Percentiles rank a stretch among this genome's conserved stretches.
These are phyloP conservation scores for Hoplostethus atlanticus DNA, from an alignment of 2,797 vertebrate genomes.

Conservation along the genomic window DNA sequence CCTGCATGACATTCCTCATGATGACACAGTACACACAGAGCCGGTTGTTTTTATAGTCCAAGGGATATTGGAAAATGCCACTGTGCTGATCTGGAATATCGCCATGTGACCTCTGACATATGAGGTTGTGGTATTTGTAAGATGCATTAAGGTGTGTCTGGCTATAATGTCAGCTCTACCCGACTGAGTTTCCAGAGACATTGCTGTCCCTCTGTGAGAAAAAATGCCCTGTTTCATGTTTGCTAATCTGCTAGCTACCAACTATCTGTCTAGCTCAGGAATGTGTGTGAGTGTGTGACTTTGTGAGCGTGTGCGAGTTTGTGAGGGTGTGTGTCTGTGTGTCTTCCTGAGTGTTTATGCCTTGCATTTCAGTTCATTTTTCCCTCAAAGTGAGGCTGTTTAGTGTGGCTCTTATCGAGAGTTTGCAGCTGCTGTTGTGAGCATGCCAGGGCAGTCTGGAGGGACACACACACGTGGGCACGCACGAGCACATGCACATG, in stretches of 20 bases:
- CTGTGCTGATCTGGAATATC: not conserved
- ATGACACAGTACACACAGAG: not conserved
- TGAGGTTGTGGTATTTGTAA: slow-evolving; percentile 9
- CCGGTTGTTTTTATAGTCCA: not conserved
- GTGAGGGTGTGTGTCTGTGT: slow-evolving; percentile 22
- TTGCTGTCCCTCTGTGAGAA: slow-evolving; percentile 31
- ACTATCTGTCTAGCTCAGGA: slow-evolving; percentile 46
- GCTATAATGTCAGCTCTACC: slow-evolving; percentile 7
- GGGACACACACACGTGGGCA: slow-evolving; percentile 41
- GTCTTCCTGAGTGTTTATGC: slow-evolving; percentile 29
- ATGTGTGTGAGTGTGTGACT: slow-evolving; percentile 11
- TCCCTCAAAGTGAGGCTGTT: slow-evolving; percentile 74
- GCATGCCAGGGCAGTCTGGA: slow-evolving; percentile 54
- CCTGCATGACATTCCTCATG: not conserved
- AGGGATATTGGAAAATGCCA: slow-evolving; percentile 2
- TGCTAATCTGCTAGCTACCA: slow-evolving; percentile 51
- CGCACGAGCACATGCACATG: slow-evolving; percentile 21
- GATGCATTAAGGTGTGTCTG: slow-evolving; percentile 17
- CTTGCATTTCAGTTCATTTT: slow-evolving; percentile 68
- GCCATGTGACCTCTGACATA: slow-evolving; percentile 9
- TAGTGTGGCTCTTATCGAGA: slow-evolving; percentile 79
- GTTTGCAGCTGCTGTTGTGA: slow-evolving; percentile 77
- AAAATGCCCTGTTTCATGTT: slow-evolving; percentile 64
- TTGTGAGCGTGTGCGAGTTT: not conserved
- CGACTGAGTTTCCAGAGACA: slow-evolving; percentile 38